These are phyloP conservation scores for Scolopax mira DNA, from an alignment of 2,113 vertebrate species.

Conservation along the genomic window DNA sequence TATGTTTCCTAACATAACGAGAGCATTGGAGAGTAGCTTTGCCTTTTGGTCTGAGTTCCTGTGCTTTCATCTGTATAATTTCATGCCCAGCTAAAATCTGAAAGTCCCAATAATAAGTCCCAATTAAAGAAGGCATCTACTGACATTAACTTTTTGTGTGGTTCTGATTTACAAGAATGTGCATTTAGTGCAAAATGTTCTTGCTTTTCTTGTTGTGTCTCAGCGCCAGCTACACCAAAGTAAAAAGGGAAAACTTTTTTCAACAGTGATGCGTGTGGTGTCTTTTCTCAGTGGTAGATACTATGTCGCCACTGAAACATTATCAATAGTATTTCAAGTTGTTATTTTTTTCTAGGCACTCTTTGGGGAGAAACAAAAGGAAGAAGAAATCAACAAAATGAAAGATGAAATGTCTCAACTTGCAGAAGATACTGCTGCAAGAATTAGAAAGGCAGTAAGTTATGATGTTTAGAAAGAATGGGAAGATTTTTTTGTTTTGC, in stretches of 20 bases:
- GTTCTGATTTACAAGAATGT: background rate
- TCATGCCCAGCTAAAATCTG: background rate
- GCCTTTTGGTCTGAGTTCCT: background rate
- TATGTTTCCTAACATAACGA: background rate
- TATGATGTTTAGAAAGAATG: background rate
- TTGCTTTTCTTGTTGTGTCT: background rate
- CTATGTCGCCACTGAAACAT: background rate
- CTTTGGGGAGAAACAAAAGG: slow-evolving; percentile 87
- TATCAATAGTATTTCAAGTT: background rate
- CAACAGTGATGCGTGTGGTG: background rate
- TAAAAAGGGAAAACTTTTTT: background rate
- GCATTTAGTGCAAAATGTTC: background rate
- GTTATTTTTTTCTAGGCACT: slow-evolving; percentile 76
- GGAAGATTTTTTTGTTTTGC: background rate
- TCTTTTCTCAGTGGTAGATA: background rate
- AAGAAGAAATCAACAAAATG: slow-evolving; percentile 84
- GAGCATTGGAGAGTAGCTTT: background rate
- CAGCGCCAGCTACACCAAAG: background rate
- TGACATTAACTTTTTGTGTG: background rate
- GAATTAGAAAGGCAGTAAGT: slow-evolving; percentile 86
- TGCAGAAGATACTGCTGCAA: slow-evolving; percentile 79
- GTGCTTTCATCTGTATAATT: background rate
- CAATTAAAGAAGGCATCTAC: background rate
- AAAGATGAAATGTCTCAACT: slow-evolving; percentile 82
- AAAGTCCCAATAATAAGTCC: background rate